These are phyloP conservation scores for Schizopygopsis pylzovi DNA, from an alignment of 2,797 vertebrate species.

Conservation along the genomic window DNA sequence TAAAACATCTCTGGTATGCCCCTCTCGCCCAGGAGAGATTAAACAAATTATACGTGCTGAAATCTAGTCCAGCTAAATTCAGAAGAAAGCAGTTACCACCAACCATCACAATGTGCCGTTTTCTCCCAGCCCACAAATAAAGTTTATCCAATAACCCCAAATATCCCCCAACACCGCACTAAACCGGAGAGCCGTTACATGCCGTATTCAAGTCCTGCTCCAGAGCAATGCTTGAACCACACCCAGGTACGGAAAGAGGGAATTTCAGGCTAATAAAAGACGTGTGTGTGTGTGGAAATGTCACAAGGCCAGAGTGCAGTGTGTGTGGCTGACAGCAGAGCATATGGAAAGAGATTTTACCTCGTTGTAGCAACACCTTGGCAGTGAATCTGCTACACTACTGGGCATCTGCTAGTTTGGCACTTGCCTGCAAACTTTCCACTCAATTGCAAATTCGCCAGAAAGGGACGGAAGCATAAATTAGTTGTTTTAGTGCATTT, in stretches of 20 bases:
- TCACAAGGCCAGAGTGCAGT: slow-evolving; percentile 65
- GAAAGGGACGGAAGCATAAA: neutral
- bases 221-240: slow-evolving; percentile 74
- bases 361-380: slow-evolving; percentile 41
- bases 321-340: slow-evolving; percentile 71
- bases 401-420: slow-evolving; percentile 50
- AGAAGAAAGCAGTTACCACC: slow-evolving; percentile 70
- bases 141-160: slow-evolving; percentile 41
- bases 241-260: slow-evolving; percentile 76
- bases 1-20: slow-evolving; percentile 79
- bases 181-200: slow-evolving; percentile 35
- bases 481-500: neutral
- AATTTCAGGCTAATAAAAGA: slow-evolving; percentile 78
- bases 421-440: slow-evolving; percentile 38
- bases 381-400: slow-evolving; percentile 35
- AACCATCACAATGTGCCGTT: slow-evolving; percentile 63
- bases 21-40: slow-evolving; percentile 76
- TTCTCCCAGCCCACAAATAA: slow-evolving; percentile 54
- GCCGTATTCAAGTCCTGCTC: slow-evolving; percentile 62
- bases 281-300: slow-evolving; percentile 71
- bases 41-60: slow-evolving; percentile 79
- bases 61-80: slow-evolving; percentile 62
- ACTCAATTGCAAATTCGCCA: neutral
- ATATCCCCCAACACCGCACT: slow-evolving; percentile 28
- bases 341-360: slow-evolving; percentile 61